Percentiles rank a stretch among this genome's conserved stretches.
Conservation (phyloP, 2,797 vertebrate species). For the Onychomys torridus region DNA sequence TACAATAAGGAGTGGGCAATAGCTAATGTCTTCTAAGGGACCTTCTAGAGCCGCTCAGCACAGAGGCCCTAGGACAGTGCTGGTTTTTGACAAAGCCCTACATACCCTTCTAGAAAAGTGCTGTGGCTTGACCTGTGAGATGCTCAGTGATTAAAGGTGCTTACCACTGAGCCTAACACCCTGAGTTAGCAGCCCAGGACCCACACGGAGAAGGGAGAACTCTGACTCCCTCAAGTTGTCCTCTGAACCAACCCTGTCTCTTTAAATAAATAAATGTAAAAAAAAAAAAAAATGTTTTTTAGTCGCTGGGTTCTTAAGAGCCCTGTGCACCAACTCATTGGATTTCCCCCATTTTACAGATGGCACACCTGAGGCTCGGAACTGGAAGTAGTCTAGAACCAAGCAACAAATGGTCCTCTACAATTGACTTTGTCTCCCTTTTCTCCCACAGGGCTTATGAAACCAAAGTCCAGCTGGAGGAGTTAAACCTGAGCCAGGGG, state of each 20-base stretch:
- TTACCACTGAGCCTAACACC: not conserved
- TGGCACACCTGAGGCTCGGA: not conserved
- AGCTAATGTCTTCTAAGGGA: not conserved
- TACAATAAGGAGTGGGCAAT: accelerated
- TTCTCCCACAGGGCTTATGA: constrained; percentile 81
- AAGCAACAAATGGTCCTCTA: accelerated
- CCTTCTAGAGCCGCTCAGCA: not conserved
- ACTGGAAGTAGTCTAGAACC: not conserved
- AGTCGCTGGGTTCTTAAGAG: not conserved
- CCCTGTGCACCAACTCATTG: not conserved
- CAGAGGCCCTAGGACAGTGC: not conserved
- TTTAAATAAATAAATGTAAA: not conserved
- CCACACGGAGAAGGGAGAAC: not conserved
- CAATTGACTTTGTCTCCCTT: too few relatives aligned
- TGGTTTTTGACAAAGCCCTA: not conserved
- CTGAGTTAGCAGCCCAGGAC: not conserved
- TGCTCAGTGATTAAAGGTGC: not conserved
- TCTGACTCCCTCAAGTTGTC: not conserved
- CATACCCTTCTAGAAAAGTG: not conserved
- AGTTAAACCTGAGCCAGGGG: constrained; percentile 85
- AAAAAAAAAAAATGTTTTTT: not conserved
- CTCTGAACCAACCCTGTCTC: not conserved
- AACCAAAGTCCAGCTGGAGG: constrained; percentile 89
- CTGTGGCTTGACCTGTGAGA: not conserved
- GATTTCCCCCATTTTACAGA: not conserved